phyloP scores from a whole-genome alignment of 2,113 vertebrate genomes.

The Siniperca knerii region DNA sequence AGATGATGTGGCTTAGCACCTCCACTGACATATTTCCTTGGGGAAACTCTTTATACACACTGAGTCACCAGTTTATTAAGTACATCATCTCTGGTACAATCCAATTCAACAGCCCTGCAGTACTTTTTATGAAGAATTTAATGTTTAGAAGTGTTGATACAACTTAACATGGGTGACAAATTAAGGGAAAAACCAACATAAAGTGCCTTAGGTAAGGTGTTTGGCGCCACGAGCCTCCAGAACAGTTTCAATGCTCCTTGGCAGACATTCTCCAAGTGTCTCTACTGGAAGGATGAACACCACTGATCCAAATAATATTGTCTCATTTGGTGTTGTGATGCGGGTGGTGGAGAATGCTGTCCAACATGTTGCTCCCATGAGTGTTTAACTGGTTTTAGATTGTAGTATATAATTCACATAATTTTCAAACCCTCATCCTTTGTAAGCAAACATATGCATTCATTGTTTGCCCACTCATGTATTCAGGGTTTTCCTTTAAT shows the following conservation, averaged over 20 bases:
- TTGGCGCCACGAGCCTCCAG: neutral
- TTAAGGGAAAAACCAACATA: neutral
- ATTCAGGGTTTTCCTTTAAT: too few relatives aligned
- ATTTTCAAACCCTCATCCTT: too few relatives aligned
- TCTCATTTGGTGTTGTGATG: neutral
- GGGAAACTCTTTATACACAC: neutral
- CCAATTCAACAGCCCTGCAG: neutral
- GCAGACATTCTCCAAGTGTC: neutral
- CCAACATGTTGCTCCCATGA: neutral
- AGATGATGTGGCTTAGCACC: neutral
- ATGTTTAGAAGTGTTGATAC: neutral
- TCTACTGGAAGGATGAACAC: neutral
- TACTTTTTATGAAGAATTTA: neutral
- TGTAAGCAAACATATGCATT: neutral
- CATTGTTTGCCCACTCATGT: neutral
- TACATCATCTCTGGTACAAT: neutral
- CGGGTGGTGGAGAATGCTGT: neutral
- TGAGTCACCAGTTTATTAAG: neutral
- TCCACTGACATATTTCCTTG: neutral
- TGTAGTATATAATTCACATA: too few relatives aligned
- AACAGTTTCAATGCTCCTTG: neutral
- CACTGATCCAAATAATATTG: neutral
- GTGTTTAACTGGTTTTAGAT: neutral
- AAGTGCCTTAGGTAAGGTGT: neutral
- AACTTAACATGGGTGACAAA: neutral